Percentiles rank a stretch among this genome's conserved stretches.
These are phyloP conservation scores for Schizothorax lantsangensis DNA, from an alignment of 2,797 vertebrate genomes.

Conservation along the genomic window DNA sequence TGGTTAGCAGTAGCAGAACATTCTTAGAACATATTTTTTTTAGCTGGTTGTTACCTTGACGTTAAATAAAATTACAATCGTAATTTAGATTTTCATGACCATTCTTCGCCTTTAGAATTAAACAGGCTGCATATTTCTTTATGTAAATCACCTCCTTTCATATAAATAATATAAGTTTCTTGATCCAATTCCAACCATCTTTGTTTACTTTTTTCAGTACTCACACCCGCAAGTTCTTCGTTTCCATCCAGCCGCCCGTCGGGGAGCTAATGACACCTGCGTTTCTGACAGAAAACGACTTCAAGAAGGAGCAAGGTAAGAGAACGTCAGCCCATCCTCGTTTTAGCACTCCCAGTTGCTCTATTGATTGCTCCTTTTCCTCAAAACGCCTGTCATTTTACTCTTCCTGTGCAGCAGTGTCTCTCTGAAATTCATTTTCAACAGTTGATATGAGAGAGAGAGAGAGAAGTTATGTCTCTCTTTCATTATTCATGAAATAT, in stretches of 20 bases:
- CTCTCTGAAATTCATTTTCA: slow-evolving; percentile 3
- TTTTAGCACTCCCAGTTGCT: background rate
- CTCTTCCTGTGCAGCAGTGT: background rate
- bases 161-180: background rate
- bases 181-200: background rate
- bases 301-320: slow-evolving; percentile 97
- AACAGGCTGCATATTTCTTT: background rate
- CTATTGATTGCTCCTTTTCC: background rate
- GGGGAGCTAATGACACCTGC: slow-evolving; percentile 93
- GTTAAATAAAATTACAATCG: background rate
- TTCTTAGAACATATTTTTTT: background rate
- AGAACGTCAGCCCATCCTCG: background rate
- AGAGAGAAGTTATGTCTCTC: background rate
- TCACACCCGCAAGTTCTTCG: slow-evolving; percentile 92
- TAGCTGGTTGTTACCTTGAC: background rate
- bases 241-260: slow-evolving; percentile 94
- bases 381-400: background rate
- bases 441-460: background rate
- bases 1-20: background rate
- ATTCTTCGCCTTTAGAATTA: background rate
- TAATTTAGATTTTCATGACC: background rate
- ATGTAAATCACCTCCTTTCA: background rate
- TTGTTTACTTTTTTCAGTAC: slow-evolving; percentile 78
- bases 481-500: background rate
- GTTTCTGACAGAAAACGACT: slow-evolving; percentile 96